Conservation (phyloP, 92 coral and sea anemone species). For the Blastomussa wellsi region DNA sequence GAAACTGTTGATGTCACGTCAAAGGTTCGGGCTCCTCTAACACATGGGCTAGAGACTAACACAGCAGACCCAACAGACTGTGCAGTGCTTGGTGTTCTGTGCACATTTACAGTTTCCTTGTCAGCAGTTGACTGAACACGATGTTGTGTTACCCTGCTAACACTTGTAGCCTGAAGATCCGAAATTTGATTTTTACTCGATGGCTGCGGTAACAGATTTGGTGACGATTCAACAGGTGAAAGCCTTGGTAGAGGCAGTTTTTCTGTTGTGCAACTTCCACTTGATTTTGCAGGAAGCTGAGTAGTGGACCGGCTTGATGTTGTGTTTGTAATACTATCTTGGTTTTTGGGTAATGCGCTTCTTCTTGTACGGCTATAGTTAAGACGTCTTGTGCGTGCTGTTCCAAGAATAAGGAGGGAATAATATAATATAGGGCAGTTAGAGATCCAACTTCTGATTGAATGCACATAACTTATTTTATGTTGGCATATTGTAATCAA, state of each 20-base stretch:
- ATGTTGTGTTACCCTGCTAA: neutral
- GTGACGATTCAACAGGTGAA: neutral
- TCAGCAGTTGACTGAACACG: neutral
- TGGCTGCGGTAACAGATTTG: neutral
- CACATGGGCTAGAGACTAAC: neutral
- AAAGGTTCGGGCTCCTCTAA: constrained; percentile 1
- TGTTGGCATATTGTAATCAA: neutral
- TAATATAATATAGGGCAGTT: too few species aligned
- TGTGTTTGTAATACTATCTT: neutral
- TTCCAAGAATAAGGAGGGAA: neutral
- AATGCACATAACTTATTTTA: too few species aligned
- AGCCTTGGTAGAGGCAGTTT: constrained; percentile 25
- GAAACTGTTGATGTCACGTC: neutral
- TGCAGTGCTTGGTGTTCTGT: neutral
- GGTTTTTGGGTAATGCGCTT: constrained; percentile 4
- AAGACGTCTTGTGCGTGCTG: constrained; percentile 32
- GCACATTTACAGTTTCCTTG: neutral
- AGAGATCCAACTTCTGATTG: too few species aligned
- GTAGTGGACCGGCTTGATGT: neutral
- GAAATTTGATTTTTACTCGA: neutral
- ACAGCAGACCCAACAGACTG: constrained; percentile 7
- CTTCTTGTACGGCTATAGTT: constrained; percentile 24
- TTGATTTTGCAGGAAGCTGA: neutral
- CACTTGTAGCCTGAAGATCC: neutral
- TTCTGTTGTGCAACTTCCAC: neutral